A percentile compares a stretch with the other conserved stretches of the same genome.
Evolutionary conservation across 2,113 vertebrate genomes (phyloP).

Genomic region (Melospiza melodia): DNA sequence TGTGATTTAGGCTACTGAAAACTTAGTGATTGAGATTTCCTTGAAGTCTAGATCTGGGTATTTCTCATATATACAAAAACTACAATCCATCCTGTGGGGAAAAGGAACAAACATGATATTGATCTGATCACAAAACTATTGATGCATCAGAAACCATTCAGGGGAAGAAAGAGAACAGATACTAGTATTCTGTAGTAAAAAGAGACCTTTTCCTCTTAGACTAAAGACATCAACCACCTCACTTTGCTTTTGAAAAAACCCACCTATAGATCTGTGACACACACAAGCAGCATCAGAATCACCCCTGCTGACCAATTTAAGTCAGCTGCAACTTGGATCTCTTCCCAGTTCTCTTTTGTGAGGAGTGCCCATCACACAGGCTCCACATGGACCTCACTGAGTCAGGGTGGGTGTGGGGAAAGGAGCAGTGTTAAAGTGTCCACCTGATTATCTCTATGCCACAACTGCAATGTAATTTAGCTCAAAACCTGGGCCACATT

Average conservation of each 20-base stretch:
- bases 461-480: background rate
- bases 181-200: background rate
- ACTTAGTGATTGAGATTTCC: background rate
- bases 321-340: background rate
- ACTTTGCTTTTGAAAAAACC: background rate
- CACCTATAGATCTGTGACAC: background rate
- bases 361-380: background rate
- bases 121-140: background rate
- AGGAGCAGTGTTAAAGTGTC: background rate
- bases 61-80: background rate
- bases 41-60: background rate
- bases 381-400: background rate
- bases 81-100: background rate
- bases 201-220: background rate
- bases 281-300: no score
- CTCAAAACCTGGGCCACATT: background rate
- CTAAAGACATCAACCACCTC: background rate
- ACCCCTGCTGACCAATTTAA: background rate
- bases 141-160: background rate
- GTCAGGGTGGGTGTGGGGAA: no score
- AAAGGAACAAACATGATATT: background rate
- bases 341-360: background rate
- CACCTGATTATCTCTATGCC: background rate
- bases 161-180: background rate
- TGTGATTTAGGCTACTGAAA: background rate